phyloP scores from a whole-genome alignment of 1,140 invertebrate genomes.

The Geopemphigus sp. region DNA sequence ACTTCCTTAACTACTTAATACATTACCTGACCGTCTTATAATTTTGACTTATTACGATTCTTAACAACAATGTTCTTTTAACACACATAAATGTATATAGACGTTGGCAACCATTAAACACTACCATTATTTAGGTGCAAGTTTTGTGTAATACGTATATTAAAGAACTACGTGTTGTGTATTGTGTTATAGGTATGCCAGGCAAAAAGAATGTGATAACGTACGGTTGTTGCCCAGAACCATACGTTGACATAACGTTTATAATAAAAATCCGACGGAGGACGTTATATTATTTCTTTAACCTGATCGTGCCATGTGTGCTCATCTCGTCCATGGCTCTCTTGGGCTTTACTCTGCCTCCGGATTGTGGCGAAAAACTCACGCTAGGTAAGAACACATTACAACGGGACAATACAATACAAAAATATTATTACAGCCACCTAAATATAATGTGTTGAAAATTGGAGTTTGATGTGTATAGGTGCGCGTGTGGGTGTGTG shows the following conservation, averaged over 20 bases:
- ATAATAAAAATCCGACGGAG: conserved; percentile 93
- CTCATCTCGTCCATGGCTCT: conserved; percentile 97
- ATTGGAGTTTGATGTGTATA: too few species aligned
- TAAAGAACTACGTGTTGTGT: not conserved
- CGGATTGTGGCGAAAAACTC: conserved; percentile 97
- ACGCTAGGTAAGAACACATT: conserved; percentile 75
- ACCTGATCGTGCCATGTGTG: conserved; percentile 98
- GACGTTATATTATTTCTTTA: conserved; percentile 99
- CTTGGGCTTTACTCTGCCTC: conserved; percentile 94
- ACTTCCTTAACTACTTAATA: too few species aligned
- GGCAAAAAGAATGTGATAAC: conserved; percentile 79
- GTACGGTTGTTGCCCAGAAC: conserved; percentile 83
- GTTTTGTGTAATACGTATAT: not conserved
- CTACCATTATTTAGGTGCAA: too few species aligned
- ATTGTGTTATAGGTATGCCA: conserved; percentile 68
- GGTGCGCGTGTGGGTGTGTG: not conserved
- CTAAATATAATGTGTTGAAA: too few species aligned
- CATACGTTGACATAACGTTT: conserved; percentile 96
- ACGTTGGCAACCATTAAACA: too few species aligned
- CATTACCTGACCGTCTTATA: too few species aligned
- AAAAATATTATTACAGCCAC: conserved; percentile 21
- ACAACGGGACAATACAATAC: not conserved
- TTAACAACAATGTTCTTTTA: too few species aligned
- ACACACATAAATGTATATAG: too few species aligned
- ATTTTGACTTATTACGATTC: too few species aligned